Evolutionary conservation across 2,113 vertebrate genomes (phyloP), one percentile per base, ranked within the genome.

Genomic region (Lophura nycthemera): DNA sequence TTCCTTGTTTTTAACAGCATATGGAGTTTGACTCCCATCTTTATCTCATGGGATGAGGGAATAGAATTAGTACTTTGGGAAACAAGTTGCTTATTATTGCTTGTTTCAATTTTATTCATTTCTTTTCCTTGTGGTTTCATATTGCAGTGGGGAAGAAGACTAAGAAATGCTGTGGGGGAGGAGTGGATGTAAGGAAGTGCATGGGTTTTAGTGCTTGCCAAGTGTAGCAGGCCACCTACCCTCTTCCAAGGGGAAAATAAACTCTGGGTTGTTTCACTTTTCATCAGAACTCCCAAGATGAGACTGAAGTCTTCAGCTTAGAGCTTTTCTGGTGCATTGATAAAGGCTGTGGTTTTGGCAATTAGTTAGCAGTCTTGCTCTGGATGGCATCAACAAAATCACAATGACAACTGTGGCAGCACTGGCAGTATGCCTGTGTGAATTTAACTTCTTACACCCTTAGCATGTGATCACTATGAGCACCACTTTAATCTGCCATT

Each of bases 371-470:
- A 64, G 47, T 67, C 80, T 71, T n/a, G 3, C 34, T 90, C 75
- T 88, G 77, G 92, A 93, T 54, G 60, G 69, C 43, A 60, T 82
- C 64, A 92, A 8, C 52, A 89, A 84, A 78, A 86, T 89, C 78
- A 42, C 50, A 78, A 77, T 85, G 91, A 89, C 83, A 95, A 20
- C 56, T 45, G 63, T 85, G 76, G 50, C 88, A 61, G 32, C 32
- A 13, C 0, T 96, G 85, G 83, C 61, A 3, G 14, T 59, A 42
- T 77, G 85, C 65, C 72, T 21, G 1, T 70, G 52, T 72, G 47
- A 83, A 47, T 54, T 70, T 63, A 77, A n/a, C 77, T 34, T 87
- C 48, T 73, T 89, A 5, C 22, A 22, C 20, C 32, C 63, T 32
- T 83, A 77, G 70, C 54, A 43, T 27, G 43, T 36, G 29, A 14